A percentile compares a stretch with the other conserved stretches of the same genome.
These are phyloP conservation scores for Mizuhopecten yessoensis DNA, from an alignment of 1,140 invertebrate genomes.

Conservation along the genomic window DNA sequence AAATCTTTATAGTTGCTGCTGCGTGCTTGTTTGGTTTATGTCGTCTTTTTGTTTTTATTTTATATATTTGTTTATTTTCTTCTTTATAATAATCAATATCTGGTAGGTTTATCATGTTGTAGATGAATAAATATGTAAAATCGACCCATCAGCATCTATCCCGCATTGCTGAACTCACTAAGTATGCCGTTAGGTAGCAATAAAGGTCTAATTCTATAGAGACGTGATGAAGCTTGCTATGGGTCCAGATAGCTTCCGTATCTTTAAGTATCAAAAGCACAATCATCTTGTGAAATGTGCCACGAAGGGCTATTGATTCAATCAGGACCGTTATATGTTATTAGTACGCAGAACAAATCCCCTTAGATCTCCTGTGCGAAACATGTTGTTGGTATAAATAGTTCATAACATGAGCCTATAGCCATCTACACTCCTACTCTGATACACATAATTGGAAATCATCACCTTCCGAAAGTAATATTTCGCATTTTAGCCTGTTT, in stretches of 20 bases:
- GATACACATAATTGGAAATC: neutral
- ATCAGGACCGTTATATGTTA: neutral
- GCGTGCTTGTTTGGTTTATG: no score
- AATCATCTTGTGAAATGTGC: conserved; percentile 22
- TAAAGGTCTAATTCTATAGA: conserved; percentile 10
- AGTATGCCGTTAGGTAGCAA: no score
- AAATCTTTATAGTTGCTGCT: no score
- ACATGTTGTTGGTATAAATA: neutral
- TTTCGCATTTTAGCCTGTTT: no score
- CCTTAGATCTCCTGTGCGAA: neutral
- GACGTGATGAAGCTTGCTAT: neutral
- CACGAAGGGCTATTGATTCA: neutral
- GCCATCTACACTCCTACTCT: neutral
- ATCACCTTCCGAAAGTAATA: neutral
- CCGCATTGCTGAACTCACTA: neutral
- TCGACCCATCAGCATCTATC: neutral
- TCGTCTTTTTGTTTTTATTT: no score
- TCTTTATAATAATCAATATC: no score
- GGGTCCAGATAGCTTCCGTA: neutral
- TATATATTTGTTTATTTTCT: no score
- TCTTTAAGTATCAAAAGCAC: no score
- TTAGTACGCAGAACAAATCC: neutral
- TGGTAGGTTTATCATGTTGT: neutral
- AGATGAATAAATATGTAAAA: neutral
- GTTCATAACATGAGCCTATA: neutral